Base-by-base conservation (phyloP, 2,888 invertebrate species). In the Rapana venosa region DNA sequence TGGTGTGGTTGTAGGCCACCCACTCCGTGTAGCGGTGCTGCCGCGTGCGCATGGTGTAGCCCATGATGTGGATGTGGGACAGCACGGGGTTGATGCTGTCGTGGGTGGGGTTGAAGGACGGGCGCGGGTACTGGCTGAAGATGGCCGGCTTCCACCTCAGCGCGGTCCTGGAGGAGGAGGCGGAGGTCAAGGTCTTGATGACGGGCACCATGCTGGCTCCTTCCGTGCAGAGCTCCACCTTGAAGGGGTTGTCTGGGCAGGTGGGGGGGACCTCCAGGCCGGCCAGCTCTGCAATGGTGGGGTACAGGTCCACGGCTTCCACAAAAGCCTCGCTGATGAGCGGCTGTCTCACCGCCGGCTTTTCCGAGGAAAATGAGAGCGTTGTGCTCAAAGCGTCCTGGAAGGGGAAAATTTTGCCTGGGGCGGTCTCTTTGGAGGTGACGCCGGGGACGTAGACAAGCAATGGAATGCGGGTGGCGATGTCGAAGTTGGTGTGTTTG, bases 401-500 rank as follows among this genome's bases (percentile, higher is more conserved):
- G 85, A 85, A 89, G 15, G 85, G 89, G 58, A 89, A 89, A 13
- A 74, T 74, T 32, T 58, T 26, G 30, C 85, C 85, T 0, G 70
- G 47, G 15, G 85, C 17, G 30, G 85, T n/a, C 26, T 74, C 13
- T 1, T 36, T 22, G 0, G 91, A 32, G 11, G 95, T 96, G 58
- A 97, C 94, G 77, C 97, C 97, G 0, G 98, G 98, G 74, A 97
- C 97, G 89, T 97, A 97, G 88, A 98, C 97, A 88, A 98, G 97
- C 32, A 98, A 96, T 0, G 98, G 98, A 0, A 98, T 98, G 93
- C 97, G 97, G 22, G 98, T 96, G 0, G 98, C 97, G 26, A 98
- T 97, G 93, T 98, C 98, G 95, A 98, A 98, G 96, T 98, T 98
- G 95, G 98, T 98, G 96, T 97, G 98, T 96, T 98, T 98, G 0